Base-by-base conservation (phyloP, 2,113 vertebrate genomes). In the Eudorcas thomsonii region DNA sequence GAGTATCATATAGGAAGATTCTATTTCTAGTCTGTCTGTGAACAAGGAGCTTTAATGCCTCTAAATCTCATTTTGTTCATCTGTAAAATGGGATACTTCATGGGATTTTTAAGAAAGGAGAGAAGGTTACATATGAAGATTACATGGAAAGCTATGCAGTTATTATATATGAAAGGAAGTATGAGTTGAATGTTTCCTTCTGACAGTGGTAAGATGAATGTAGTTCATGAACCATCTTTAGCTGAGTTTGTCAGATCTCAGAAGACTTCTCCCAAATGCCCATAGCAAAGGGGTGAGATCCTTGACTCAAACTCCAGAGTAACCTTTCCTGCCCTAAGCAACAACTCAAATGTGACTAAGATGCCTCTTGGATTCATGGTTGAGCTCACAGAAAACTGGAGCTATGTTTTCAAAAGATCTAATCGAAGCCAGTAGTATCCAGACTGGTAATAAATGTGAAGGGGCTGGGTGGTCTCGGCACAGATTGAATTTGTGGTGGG, bases 391-490 rank as follows among this genome's bases (percentile, higher is more conserved):
- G 80, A 90, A 91, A 96, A 94, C 81, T 94, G 52, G 57, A 97
- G 80, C 71, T 30, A 54, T 60, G 43, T 92, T 95, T 97, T 95
- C 94, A 92, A 93, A 96, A 94, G 91, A 94, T n/a, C 28, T 55
- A 93, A 95, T 92, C 45, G 3, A 90, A 94, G 74, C 55, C 97
- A 55, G 48, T 23, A 78, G 39, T 90, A 94, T 92, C 52, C 93
- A 94, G 60, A 83, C 28, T 30, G 43, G 97, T 62, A 96, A 57
- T 17, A 54, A 87, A 67, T 30, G 85, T 54, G 85, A 88, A 45
- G 92, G 33, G 80, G 26, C 94, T 48, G 91, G 86, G 91, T 96
- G 90, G 97, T 96, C 93, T 71, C 50, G 7, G 5, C 1, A 74
- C 89, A 96, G 90, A 94, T 28, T 78, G 82, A 59, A 67, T 89